Evolutionary conservation across 2,888 invertebrate species (phyloP), one percentile per base, ranked within the genome.

Genomic region (Pammene aurita): DNA sequence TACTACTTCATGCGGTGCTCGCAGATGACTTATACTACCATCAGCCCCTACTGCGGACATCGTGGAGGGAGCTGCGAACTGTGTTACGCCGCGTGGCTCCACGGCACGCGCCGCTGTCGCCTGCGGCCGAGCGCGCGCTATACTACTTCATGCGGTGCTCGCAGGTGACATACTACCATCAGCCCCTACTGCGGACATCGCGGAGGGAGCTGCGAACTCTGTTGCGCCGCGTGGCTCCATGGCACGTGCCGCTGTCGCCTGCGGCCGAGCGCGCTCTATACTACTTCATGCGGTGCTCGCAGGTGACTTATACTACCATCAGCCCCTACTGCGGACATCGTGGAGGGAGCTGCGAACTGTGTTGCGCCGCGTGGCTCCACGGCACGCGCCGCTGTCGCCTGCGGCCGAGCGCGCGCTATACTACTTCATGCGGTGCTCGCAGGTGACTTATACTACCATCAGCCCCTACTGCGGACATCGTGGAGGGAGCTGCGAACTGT

Each of bases 1-100:
- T 98, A 97, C 86, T 97, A 98, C 87, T 98, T 97, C 84, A 97
- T 98, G 97, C 93, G 97, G 57, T 98, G 98, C 86, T 97, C 97
- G 0, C 97, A 96, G 93, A 94, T 96, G 72, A 38, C n/a, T n/a
- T n/a, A n/a, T n/a, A n/a, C n/a, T n/a, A n/a, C n/a, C n/a, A 66
- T 52, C 6, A 16, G 10, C 50, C 16, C n/a, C 4, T 5, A 7
- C 35, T 35, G 35, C 35, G 4, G 35, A 35, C 7, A 35, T 5
- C n/a, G n/a, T n/a, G n/a, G n/a, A n/a, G n/a, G 4, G 97, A 97
- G 89, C 89, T 97, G 56, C 94, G 96, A 75, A 96, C 96, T 58
- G 93, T 97, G 75, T 94, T 96, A 54, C 93, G 94, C 26, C 93
- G 95, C 72, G 94, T 93, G 2, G 90, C 93, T 68, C 93, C 94